A percentile compares a stretch with the other conserved stretches of the same genome.
These are phyloP conservation scores for Dasyornis broadbenti DNA, from an alignment of 2,113 vertebrate species.

Conservation along the genomic window DNA sequence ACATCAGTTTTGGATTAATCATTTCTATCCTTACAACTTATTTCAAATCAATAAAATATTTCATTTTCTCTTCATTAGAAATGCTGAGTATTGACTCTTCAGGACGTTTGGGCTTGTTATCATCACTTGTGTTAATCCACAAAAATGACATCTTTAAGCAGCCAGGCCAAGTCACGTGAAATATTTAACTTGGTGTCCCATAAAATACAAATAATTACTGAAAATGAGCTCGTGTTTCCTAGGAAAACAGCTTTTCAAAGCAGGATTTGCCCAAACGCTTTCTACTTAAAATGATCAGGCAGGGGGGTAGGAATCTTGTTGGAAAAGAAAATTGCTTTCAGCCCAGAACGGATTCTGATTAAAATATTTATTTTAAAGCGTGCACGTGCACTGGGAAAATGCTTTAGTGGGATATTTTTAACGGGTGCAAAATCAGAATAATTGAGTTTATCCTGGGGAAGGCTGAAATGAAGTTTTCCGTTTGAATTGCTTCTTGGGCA, in stretches of 20 bases:
- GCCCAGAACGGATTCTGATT: background rate
- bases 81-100: slow-evolving; percentile 36
- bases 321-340: background rate
- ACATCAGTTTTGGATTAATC: slow-evolving; percentile 29
- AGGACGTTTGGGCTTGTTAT: background rate
- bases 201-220: background rate
- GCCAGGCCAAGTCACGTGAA: background rate
- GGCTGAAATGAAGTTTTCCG: background rate
- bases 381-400: background rate
- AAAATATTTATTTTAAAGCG: background rate
- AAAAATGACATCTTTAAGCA: slow-evolving; percentile 42
- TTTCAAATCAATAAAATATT: slow-evolving; percentile 58
- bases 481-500: background rate
- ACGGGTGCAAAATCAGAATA: background rate
- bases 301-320: background rate
- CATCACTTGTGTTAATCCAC: background rate
- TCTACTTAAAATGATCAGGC: accelerated
- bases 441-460: background rate
- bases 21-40: slow-evolving; percentile 6
- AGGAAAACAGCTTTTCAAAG: background rate
- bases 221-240: background rate
- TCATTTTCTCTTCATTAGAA: slow-evolving; percentile 4
- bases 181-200: background rate
- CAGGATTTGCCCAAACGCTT: background rate
- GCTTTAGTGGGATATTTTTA: background rate